Conservation (phyloP, 2,113 vertebrate genomes). For the Muntiacus reevesi region DNA sequence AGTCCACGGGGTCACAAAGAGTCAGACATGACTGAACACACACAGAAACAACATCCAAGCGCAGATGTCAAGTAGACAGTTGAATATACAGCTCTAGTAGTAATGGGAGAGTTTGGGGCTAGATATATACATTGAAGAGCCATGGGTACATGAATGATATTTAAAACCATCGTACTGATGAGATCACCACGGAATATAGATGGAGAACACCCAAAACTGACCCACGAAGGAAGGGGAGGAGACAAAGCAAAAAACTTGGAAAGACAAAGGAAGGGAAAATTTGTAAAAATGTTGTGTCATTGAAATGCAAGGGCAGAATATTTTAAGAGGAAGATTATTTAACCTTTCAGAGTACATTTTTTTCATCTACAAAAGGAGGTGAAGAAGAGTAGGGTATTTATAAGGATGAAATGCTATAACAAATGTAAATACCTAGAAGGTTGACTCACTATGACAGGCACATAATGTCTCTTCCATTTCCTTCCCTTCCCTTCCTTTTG, state of each 20-base stretch:
- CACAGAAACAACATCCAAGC: not conserved
- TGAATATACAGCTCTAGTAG: not conserved
- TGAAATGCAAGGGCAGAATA: not conserved
- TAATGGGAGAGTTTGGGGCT: not conserved
- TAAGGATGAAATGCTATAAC: not conserved
- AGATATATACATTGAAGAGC: not conserved
- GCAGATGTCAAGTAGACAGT: not conserved
- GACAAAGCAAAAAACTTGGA: not conserved
- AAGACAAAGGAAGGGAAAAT: not conserved
- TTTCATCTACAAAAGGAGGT: not conserved
- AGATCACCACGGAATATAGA: not conserved
- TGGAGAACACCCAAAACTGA: not conserved
- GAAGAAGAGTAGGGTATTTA: not conserved
- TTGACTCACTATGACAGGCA: not conserved
- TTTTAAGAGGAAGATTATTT: conserved; percentile 11
- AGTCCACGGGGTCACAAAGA: not conserved
- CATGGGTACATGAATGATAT: not conserved
- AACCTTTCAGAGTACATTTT: not conserved
- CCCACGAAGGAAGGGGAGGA: not conserved
- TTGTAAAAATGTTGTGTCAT: not conserved
- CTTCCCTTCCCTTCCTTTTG: not conserved
- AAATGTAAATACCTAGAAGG: not conserved
- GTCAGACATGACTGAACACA: not conserved
- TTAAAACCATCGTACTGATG: not conserved
- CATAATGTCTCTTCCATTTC: not conserved